phyloP scores from a whole-genome alignment of 2,888 invertebrate genomes.

The Tinea trinotella region DNA sequence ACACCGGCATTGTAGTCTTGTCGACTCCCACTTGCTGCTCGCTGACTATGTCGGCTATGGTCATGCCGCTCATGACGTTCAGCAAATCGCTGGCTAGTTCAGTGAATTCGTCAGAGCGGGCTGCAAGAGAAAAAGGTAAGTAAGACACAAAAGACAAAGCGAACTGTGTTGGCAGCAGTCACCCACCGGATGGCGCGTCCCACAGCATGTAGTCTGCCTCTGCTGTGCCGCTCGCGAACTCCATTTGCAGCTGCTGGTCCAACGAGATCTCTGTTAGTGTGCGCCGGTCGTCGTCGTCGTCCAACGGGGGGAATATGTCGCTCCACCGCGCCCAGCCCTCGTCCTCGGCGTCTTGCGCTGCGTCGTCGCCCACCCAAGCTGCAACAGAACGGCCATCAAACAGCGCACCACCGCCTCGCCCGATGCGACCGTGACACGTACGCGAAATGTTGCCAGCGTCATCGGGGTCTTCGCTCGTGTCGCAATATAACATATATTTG shows the following conservation, averaged over 20 bases:
- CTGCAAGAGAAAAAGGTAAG: not conserved
- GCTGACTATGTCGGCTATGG: slow-evolving; percentile 31
- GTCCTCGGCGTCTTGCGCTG: slow-evolving; percentile 21
- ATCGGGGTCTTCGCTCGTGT: not conserved
- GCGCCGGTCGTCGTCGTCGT: slow-evolving; percentile 15
- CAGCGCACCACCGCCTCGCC: not conserved
- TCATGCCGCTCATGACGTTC: slow-evolving; percentile 50
- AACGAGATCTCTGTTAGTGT: not conserved
- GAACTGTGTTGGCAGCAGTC: no score
- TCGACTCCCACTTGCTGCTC: no score
- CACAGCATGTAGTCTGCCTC: not conserved
- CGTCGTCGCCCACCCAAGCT: slow-evolving; percentile 37
- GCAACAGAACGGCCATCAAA: not conserved
- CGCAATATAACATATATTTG: not conserved
- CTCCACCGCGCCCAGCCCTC: slow-evolving; percentile 50
- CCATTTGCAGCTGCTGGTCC: not conserved
- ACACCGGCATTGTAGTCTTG: not conserved
- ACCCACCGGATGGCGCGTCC: not conserved
- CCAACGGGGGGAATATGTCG: slow-evolving; percentile 23
- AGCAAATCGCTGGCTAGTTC: slow-evolving; percentile 50
- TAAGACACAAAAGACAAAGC: no score
- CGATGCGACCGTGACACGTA: not conserved
- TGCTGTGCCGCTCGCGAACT: not conserved
- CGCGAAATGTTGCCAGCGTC: not conserved
- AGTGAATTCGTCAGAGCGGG: slow-evolving; percentile 19